These are phyloP conservation scores for Eucera pruinosa DNA, from an alignment of 2,888 invertebrate genomes.

Conservation along the genomic window DNA sequence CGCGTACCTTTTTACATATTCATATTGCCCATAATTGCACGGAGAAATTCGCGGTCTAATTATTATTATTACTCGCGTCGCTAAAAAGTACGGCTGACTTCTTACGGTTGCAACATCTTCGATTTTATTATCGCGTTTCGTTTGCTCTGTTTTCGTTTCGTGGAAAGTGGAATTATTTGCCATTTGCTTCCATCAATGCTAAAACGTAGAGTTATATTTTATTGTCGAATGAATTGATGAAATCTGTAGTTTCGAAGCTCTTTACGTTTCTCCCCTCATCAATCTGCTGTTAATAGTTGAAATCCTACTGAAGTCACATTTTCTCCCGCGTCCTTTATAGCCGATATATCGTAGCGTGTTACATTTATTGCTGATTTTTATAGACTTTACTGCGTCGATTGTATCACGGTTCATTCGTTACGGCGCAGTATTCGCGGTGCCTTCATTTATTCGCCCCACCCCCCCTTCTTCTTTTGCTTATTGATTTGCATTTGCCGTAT, in stretches of 20 bases:
- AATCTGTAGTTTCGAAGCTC: background rate
- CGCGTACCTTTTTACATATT: too few species aligned
- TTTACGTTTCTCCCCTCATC: background rate
- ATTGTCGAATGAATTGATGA: background rate
- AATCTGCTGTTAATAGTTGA: background rate
- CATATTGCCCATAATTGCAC: too few species aligned
- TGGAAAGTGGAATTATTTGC: background rate
- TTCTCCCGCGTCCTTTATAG: background rate
- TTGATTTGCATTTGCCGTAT: conserved; percentile 16
- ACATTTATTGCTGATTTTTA: conserved; percentile 22
- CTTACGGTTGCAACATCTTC: too few species aligned
- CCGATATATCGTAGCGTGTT: background rate
- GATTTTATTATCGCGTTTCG: background rate
- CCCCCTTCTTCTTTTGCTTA: conserved; percentile 24
- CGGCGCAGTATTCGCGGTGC: background rate
- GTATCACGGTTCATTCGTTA: conserved; percentile 18
- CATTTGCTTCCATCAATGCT: background rate
- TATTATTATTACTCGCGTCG: too few species aligned
- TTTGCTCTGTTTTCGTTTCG: background rate
- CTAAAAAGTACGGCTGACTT: too few species aligned
- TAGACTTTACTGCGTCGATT: background rate
- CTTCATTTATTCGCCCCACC: conserved; percentile 20
- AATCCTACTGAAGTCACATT: background rate
- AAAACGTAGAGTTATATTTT: background rate
- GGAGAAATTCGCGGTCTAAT: too few species aligned